Evolutionary conservation across 2,113 vertebrate genomes (phyloP), one percentile per base, ranked within the genome.

Genomic region (Lamprotornis superbus): DNA sequence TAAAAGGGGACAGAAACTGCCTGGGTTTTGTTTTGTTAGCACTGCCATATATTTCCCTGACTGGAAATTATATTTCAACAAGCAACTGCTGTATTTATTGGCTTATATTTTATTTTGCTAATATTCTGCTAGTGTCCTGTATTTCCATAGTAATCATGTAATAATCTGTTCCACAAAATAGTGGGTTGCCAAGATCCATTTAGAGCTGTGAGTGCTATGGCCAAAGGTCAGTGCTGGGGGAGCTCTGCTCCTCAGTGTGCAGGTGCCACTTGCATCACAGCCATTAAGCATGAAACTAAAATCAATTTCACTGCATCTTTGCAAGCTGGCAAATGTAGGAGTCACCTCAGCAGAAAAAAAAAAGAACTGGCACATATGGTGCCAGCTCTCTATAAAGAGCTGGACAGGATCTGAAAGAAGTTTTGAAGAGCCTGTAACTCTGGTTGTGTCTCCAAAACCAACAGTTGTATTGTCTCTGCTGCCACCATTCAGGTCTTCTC

Each of bases 141-240:
- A 76, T 96, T 95, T 94, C 79, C 85, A 77, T 30, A 92, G 73
- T 59, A 83, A 93, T 86, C 83, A 55, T n/a, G 35, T 70, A 61
- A 88, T 86, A 93, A 80, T 88, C 33, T 0, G 0, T 77, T 93
- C 42, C 83, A 95, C 50, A 77, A 90, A 96, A 83, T 11, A 67
- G 37, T 14, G 27, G 50, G 83, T 93, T 89, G 77, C 61, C 1
- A 27, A 91, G 91, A 83, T 65, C 70, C 47, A 77, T 53, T 91
- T 76, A 85, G 37, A 87, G 60, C 59, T 0, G 0, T 30, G 55
- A 90, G 67, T 47, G 67, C 57, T 2, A 11, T 40, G 90, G 82
- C 67, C 75, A 83, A 88, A 95, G 89, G 93, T 93, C 82, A 89
- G 59, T 1, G 24, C 50, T 0, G 10, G 33, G 33, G 42, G 42